These are phyloP conservation scores for Lymantria dispar DNA, from an alignment of 2,888 invertebrate species.

Conservation along the genomic window DNA sequence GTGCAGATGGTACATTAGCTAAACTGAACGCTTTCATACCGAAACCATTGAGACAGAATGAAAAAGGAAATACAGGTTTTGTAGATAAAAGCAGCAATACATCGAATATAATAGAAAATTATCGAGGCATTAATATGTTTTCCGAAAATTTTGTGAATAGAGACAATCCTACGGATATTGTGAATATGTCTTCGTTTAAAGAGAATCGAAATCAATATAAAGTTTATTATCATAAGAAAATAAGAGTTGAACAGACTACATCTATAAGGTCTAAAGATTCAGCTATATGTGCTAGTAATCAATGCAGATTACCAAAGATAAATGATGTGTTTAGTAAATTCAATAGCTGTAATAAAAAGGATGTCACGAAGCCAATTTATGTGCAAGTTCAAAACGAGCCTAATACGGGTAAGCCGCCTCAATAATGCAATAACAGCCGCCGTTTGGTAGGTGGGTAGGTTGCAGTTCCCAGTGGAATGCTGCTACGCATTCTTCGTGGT, in stretches of 20 bases:
- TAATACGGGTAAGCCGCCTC: constrained; percentile 43
- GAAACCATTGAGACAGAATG: constrained; percentile 22
- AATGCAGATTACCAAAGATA: constrained; percentile 47
- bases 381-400: constrained; percentile 49
- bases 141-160: background rate
- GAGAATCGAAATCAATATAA: constrained; percentile 14
- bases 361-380: constrained; percentile 45
- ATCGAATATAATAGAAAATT: background rate
- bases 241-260: constrained; percentile 44
- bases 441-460: no score
- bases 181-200: background rate
- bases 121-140: background rate
- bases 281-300: constrained; percentile 1
- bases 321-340: constrained; percentile 53
- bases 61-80: background rate
- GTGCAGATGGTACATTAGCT: constrained; percentile 49
- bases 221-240: constrained; percentile 54
- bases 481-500: no score
- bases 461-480: no score
- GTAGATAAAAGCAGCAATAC: background rate
- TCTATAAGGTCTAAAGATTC: constrained; percentile 14
- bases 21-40: constrained; percentile 57
- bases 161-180: background rate
- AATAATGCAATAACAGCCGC: no score
- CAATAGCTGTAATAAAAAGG: constrained; percentile 24